A percentile compares a stretch with the other conserved stretches of the same genome.
Conservation (phyloP, 1,140 invertebrate genomes). For the Eupristina koningsbergeri region DNA sequence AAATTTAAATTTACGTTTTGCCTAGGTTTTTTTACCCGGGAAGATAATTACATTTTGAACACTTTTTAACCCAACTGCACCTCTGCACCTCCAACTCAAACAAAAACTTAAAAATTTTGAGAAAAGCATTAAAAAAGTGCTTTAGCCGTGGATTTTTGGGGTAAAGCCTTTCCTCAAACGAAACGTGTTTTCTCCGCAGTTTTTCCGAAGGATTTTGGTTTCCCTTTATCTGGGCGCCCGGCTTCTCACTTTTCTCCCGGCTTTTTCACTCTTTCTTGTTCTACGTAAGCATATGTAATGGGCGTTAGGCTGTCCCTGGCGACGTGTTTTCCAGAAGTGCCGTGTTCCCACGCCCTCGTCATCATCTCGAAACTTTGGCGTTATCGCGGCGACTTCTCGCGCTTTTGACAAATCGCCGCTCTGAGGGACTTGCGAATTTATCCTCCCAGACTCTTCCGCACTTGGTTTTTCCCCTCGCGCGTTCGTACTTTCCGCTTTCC, state of each 20-base stretch:
- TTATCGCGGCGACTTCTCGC: constrained; percentile 54
- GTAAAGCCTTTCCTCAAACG: neutral
- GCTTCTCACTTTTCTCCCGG: neutral
- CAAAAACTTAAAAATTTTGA: neutral
- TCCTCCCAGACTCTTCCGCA: constrained; percentile 20
- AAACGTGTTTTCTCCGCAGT: neutral
- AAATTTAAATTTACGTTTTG: no score
- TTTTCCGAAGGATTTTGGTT: neutral
- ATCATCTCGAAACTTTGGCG: constrained; percentile 56
- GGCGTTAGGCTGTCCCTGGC: neutral
- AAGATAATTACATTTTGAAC: no score
- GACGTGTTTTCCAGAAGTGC: constrained; percentile 14
- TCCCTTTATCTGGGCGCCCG: constrained; percentile 7
- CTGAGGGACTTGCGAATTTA: constrained; percentile 45
- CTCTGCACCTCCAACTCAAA: neutral
- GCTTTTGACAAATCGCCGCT: constrained; percentile 60
- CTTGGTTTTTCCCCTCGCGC: neutral
- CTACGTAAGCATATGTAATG: constrained; percentile 29
- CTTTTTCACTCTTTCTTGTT: no score
- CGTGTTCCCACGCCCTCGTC: neutral
- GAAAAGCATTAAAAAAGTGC: constrained; percentile 7
- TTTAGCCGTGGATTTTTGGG: neutral
- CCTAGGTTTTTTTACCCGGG: no score
- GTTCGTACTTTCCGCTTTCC: neutral
- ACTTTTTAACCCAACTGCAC: neutral